A percentile compares a stretch with the other conserved stretches of the same genome.
These are phyloP conservation scores for Tragelaphus scriptus DNA, from an alignment of 2,113 vertebrate species.

Conservation along the genomic window DNA sequence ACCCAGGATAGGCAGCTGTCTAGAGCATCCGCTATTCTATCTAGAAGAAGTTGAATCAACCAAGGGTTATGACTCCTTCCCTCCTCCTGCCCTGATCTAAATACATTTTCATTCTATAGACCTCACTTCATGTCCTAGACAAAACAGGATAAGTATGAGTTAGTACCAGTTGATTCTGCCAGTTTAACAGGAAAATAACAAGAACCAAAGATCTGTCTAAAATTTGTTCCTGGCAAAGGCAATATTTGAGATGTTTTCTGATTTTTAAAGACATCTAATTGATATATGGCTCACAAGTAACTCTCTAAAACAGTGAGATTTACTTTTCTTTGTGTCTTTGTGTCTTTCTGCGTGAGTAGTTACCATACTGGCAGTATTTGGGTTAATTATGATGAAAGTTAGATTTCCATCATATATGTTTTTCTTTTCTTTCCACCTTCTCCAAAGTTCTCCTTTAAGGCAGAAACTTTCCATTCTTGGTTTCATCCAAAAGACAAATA, in stretches of 20 bases:
- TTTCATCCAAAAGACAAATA: conserved; percentile 71
- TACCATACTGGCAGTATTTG: neutral
- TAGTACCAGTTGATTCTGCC: neutral
- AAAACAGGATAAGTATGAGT: neutral
- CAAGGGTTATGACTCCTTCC: neutral
- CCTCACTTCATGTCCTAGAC: neutral
- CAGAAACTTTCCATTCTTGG: conserved; percentile 72
- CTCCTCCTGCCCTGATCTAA: neutral
- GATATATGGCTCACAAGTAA: neutral
- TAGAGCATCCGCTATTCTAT: neutral
- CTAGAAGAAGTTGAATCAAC: neutral
- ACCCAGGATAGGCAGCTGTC: neutral
- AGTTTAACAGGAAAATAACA: conserved; percentile 18
- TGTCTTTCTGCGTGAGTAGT: neutral
- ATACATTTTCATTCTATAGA: neutral
- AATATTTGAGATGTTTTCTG: conserved; percentile 34
- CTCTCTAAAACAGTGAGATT: neutral
- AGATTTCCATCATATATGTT: conserved; percentile 16
- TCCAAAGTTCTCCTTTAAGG: conserved; percentile 55
- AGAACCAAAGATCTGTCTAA: neutral
- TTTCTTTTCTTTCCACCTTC: conserved; percentile 63
- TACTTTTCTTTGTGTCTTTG: neutral
- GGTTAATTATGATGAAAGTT: conserved; percentile 17
- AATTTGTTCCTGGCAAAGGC: conserved; percentile 29
- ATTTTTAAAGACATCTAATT: conserved; percentile 16